These are phyloP conservation scores for Pangasius sanitwongsei DNA, from an alignment of 2,797 vertebrate genomes.

Conservation along the genomic window DNA sequence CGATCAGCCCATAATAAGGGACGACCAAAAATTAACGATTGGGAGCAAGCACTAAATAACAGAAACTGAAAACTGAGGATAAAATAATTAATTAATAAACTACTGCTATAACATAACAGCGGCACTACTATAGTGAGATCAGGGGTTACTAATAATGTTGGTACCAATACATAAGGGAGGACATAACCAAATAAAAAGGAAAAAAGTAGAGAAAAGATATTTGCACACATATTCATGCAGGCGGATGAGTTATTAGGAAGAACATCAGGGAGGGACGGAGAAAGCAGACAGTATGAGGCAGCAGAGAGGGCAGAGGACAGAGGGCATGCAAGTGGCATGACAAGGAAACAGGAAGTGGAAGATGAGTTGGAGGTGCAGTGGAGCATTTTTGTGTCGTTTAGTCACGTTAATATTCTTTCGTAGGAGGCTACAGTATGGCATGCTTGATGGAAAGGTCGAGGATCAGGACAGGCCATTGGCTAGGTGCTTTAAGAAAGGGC, in stretches of 20 bases:
- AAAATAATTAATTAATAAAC: constrained; percentile 54
- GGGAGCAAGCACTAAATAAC: constrained; percentile 57
- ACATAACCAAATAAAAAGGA: constrained; percentile 28
- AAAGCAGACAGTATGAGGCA: background rate
- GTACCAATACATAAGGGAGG: constrained; percentile 53
- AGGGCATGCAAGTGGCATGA: constrained; percentile 62
- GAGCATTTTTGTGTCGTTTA: constrained; percentile 58
- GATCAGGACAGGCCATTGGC: constrained; percentile 49
- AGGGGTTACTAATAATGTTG: constrained; percentile 55
- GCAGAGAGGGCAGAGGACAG: constrained; percentile 3
- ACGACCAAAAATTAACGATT: constrained; percentile 39
- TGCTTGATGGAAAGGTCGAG: constrained; percentile 49
- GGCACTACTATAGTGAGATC: constrained; percentile 56
- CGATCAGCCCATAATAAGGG: constrained; percentile 54
- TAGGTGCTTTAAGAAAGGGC: constrained; percentile 45
- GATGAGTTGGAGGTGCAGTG: constrained; percentile 39
- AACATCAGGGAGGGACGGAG: background rate
- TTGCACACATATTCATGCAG: constrained; percentile 54
- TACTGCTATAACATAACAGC: constrained; percentile 59
- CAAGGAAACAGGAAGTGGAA: constrained; percentile 18
- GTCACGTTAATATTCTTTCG: constrained; percentile 48
- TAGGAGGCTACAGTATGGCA: constrained; percentile 65
- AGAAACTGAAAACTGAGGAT: constrained; percentile 55
- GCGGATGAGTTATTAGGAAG: constrained; percentile 42
- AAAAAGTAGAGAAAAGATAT: constrained; percentile 9